Evolutionary conservation across 2,113 vertebrate species (phyloP).

Genomic region (Leucopsar rothschildi): DNA sequence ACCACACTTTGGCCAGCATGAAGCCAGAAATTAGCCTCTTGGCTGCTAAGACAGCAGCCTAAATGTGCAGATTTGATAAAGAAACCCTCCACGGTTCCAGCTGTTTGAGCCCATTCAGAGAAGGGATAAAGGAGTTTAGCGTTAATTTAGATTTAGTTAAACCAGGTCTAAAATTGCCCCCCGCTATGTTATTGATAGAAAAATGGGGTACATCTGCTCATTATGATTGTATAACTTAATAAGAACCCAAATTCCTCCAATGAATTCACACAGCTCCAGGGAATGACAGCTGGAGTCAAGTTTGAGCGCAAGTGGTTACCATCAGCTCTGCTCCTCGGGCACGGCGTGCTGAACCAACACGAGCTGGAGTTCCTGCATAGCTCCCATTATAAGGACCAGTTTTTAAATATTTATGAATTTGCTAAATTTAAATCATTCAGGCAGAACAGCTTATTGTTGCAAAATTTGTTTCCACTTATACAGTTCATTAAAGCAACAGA

Average conservation of each 20-base stretch:
- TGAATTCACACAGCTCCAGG: not conserved
- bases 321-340: not conserved
- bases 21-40: constrained; percentile 24
- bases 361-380: not conserved
- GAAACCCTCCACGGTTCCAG: not conserved
- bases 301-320: not conserved
- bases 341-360: not conserved
- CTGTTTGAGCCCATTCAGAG: not conserved
- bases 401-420: constrained; percentile 36
- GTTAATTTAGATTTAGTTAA: not conserved
- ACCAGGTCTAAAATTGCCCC: not conserved
- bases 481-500: constrained; percentile 24
- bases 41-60: not conserved
- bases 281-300: not conserved
- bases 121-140: not conserved
- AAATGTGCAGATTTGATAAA: not conserved
- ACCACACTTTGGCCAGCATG: constrained; percentile 38
- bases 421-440: not conserved
- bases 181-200: not conserved
- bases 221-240: not conserved
- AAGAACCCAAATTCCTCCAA: not conserved
- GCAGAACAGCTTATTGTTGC: not conserved
- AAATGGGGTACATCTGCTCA: not conserved
- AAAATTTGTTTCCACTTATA: constrained; percentile 39
- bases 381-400: not conserved